Base-by-base conservation (phyloP, 2,888 invertebrate genomes). In the Archips xylosteana region DNA sequence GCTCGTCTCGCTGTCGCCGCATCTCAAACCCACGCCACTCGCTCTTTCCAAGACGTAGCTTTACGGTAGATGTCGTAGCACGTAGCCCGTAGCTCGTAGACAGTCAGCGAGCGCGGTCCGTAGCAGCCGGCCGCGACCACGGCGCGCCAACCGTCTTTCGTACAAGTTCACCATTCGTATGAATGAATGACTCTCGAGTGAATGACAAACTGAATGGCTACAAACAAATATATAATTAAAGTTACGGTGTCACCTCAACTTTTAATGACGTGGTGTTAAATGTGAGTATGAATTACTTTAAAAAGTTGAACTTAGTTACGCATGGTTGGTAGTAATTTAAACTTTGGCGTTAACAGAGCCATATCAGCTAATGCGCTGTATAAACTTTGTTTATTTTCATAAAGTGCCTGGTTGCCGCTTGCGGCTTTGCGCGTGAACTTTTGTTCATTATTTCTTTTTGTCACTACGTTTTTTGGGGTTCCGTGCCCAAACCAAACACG, bases 21-120 rank as follows among this genome's bases (percentile, higher is more conserved):
- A 32, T 57, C 32, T 12, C 32, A 12, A 12, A 10, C 10, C 10
- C 10, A 57, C 23, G 62, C 60, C 66, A 64, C 45, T 63, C 74
- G 49, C 69, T 64, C 77, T 76, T 68, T 70, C 49, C 65, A 65
- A 61, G 65, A 71, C 76, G 67, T 69, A 70, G 36, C 71, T 73
- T 71, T 75, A 72, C 77, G 81, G 86, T 86, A 85, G 86, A 82
- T 83, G 80, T 74, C 83, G 86, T 86, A 85, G 86, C 81, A 75
- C 83, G 85, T 83, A 84, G 78, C 76, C 75, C 81, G 86, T 86
- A 86, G 86, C 81, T 60, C 74, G 74, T 74, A 74, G 82, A 78
- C 89, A 91, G 92, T 92, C 84, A 83, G 83, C 83, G 86, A 85
- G 85, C 87, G 92, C 89, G 91, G 88, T 85, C 84, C 88, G 88